Evolutionary conservation across 2,888 invertebrate genomes (phyloP).

Genomic region (Celastrina argiolus): DNA sequence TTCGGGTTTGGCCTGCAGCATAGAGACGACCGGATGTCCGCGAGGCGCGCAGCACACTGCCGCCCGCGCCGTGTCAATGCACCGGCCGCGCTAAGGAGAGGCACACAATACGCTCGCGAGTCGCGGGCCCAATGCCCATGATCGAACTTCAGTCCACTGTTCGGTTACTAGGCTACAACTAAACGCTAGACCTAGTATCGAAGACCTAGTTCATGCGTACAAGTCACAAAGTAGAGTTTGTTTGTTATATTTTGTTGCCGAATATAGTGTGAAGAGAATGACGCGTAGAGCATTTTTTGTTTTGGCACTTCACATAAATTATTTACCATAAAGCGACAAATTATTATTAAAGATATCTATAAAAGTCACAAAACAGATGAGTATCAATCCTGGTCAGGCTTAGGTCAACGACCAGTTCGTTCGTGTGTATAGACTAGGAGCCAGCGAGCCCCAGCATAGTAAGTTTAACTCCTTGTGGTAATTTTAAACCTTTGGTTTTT

Average conservation of each 20-base stretch:
- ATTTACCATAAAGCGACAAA: no score
- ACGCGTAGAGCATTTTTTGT: no score
- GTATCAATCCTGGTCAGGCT: no score
- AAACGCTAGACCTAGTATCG: background rate
- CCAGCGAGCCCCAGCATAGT: no score
- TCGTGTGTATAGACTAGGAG: no score
- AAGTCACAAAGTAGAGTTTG: background rate
- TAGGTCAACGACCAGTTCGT: no score
- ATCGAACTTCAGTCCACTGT: background rate
- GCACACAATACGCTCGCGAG: slow-evolving; percentile 44
- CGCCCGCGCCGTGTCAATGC: slow-evolving; percentile 54
- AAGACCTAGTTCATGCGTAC: background rate
- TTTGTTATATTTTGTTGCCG: background rate
- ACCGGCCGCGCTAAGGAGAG: slow-evolving; percentile 57
- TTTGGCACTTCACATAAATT: no score
- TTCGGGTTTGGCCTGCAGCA: slow-evolving; percentile 66
- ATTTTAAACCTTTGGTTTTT: no score
- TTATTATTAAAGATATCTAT: no score
- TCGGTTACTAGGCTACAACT: background rate
- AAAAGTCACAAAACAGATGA: no score
- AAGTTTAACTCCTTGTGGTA: no score
- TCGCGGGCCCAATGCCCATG: background rate
- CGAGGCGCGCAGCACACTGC: slow-evolving; percentile 65
- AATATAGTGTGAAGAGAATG: no score
- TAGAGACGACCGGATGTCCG: slow-evolving; percentile 52